Base-by-base conservation (phyloP, 2,797 vertebrate species). In the Enteromius treurensis region DNA sequence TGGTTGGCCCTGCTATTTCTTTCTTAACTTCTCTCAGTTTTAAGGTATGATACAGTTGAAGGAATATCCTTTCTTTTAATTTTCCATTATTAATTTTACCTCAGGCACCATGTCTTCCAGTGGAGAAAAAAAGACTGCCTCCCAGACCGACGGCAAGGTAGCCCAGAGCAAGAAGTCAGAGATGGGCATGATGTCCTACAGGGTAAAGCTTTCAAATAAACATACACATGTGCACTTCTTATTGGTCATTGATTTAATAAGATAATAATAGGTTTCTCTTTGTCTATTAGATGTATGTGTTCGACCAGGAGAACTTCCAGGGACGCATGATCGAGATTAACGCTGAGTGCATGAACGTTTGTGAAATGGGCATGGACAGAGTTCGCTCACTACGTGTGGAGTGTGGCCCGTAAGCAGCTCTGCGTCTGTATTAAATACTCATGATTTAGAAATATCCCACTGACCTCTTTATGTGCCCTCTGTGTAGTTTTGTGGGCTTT, bases 241-340 rank as follows among this genome's bases (percentile, higher is more conserved):
- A 14, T 23, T 49, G n/a, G 19, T 37, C 0, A 14, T 65, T 7
- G 42, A 26, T 42, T 29, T 60, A 55, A 74, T n/a, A 14, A 14
- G 45, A 14, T 34, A 19, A 64, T 34, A 15, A 45, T 32, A 26
- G 13, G 51, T 70, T 21, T 58, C 1, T 83, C 21, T 76, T 29
- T 76, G 32, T 80, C 65, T 81, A 6, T 80, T 87, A 95, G 94
- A 94, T 95, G 94, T 92, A 89, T 68, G 94, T 94, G 89, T 95
- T 92, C 29, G 93, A 95, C 90, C 94, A 95, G 92, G 95, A 96
- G 93, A 96, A 96, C 93, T 96, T 96, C 93, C 95, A 96, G 92
- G 95, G 95, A 80, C 94, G 94, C 88, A 94, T 94, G 92, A 93
- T 96, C 13, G 95, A 96, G 93, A 94, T 96, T 90, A 92, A 88